Evolutionary conservation across 37 sponge, comb jelly and placozoan species (phyloP), one percentile per base, ranked within the genome.

Genomic region (Dysidea cf. avara): DNA sequence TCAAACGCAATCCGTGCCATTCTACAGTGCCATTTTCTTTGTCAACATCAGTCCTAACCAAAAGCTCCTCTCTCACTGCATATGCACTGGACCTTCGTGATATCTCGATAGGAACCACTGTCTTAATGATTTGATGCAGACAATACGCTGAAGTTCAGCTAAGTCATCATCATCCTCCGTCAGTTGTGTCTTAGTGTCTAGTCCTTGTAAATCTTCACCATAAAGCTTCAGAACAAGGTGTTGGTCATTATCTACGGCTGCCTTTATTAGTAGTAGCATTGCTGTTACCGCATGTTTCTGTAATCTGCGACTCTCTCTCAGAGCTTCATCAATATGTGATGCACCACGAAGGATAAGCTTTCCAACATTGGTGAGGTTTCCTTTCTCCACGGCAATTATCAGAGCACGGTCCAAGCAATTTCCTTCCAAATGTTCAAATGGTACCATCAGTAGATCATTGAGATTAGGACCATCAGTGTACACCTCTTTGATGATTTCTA

Each of bases 71-170:
- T 2, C n/a, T 47, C 26, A 83, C 84, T 22, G 7, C 38, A 3
- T 31, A 25, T 18, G 81, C 47, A 3, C 77, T 57, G n/a, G 51
- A 39, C 0, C 87, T 47, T 26, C 83, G 77, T 24, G 86, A 87
- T 40, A 91, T 68, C 48, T 91, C 87, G n/a, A 91, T 86, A 13
- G 91, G 86, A n/a, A 90, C 91, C 6, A 81, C 81, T 0, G 91
- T 85, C 18, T 76, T 75, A 17, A 90, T 75, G n/a, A 76, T 72
- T 16, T 83, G 83, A 51, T 36, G 60, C 56, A 67, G 25, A 85
- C 84, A 14, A 68, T 80, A 14, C 58, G 68, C 37, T 81, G 88
- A 17, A 87, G 73, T 24, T 72, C 80, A 5, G 68, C 47, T 47
- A 87, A 76, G 21, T 78, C 69, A 21, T 79, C 81, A 18, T 83